A percentile compares a stretch with the other conserved stretches of the same genome.
Conservation (phyloP, 2,888 invertebrate genomes). For the Chirona hameri region DNA sequence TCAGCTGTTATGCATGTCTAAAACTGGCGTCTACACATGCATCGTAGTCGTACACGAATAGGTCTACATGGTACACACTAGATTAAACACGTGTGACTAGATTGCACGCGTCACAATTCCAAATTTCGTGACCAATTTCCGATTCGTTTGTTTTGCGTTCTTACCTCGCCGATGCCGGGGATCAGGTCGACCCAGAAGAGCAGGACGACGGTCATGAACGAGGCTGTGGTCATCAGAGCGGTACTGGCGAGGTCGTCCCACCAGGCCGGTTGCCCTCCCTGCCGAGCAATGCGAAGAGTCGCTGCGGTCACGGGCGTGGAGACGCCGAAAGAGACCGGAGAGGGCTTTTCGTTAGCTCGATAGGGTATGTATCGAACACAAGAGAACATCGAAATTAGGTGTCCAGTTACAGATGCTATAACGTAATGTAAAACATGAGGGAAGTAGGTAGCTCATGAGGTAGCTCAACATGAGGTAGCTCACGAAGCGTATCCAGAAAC, state of each 20-base stretch:
- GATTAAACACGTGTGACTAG: no score
- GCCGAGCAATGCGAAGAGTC: not conserved
- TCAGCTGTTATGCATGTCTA: no score
- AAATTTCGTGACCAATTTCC: no score
- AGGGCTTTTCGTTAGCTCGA: not conserved
- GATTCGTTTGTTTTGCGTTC: no score
- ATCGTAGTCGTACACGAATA: no score
- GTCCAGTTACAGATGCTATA: no score
- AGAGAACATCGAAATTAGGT: not conserved
- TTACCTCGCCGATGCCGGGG: not conserved
- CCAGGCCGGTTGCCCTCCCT: not conserved
- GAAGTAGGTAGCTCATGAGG: not conserved
- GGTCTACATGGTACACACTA: no score
- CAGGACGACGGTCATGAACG: not conserved
- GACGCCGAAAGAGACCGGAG: not conserved
- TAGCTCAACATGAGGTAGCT: no score
- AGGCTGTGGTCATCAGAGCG: not conserved
- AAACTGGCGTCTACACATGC: no score
- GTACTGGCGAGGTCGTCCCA: not conserved
- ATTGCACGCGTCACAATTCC: no score
- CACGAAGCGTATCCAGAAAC: no score
- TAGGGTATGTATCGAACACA: not conserved
- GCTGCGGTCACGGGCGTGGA: not conserved
- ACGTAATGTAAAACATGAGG: not conserved
- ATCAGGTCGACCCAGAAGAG: not conserved